Evolutionary conservation across 2,888 invertebrate genomes (phyloP), one percentile per base, ranked within the genome.

Genomic region (Pseudolycoriella hygida): DNA sequence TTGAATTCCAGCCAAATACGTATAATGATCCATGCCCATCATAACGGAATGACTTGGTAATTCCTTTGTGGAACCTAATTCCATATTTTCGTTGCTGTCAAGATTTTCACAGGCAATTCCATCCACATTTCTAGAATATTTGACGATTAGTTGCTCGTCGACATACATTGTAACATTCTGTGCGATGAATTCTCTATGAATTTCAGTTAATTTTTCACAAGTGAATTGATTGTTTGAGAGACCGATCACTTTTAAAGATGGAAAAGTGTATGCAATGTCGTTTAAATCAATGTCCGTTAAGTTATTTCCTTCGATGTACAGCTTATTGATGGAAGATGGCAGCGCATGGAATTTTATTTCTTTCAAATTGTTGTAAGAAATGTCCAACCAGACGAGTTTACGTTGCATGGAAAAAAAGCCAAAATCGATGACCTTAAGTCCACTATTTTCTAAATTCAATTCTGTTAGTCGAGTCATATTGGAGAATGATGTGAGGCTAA

Each of bases 281-380:
- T 19, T 41, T 5, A 17, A 12, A 3, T 46, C 46, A 17, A 46
- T 44, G 18, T 44, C 19, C 3, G 42, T 48, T 11, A 48, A 38
- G 37, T 44, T 42, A 37, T 48, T 48, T 15, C 48, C 48, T 34
- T 48, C 48, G 19, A 48, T 31, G 31, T 44, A 44, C n/a, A 48
- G 30, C 17, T 44, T 19, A n/a, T 46, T 38, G 11, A 3, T 19
- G 17, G 46, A 38, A 5, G 46, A n/a, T 6, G 46, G 18, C 15
- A 48, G 46, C 39, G 44, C 40, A 2, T 31, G 15, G 15, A 48
- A 45, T 38, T 48, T 43, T 17, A 48, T 43, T n/a, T n/a, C 17
- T 17, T 30, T 17, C 14, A 48, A 39, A 17, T 43, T 12, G 38
- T 48, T 48, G 31, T 47, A 46, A 17, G 46, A 46, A 6, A 48